Evolutionary conservation across 1,140 invertebrate species (phyloP), one percentile per base, ranked within the genome.

Genomic region (Bombus superbus): DNA sequence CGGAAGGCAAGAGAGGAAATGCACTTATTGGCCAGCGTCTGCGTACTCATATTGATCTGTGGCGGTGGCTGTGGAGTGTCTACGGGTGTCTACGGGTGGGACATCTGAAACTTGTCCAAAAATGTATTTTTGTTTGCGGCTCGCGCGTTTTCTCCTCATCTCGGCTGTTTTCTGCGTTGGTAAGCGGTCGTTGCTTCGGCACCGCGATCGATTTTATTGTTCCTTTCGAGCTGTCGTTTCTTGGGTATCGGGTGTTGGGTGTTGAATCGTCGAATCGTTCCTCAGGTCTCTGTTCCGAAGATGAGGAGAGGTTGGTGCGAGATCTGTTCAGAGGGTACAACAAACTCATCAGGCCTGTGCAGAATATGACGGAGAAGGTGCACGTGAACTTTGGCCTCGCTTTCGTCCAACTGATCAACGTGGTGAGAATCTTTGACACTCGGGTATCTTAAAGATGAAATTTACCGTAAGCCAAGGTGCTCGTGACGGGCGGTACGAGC

Each of bases 321-420:
- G 98, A 99, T 96, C 96, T 99, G 77, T 99, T 99, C 96, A 97
- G 98, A 92, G 99, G 99, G 87, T 99, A 99, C 97, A 99, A 99
- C 96, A 99, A 99, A 94, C 97, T 99, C 72, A 99, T 99, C 94
- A 97, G 99, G 92, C 99, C 99, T 59, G 99, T 99, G 83, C 97
- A 98, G 95, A 99, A 99, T 95, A 99, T 99, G 97, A 99, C 98
- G 90, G 98, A 99, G 95, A 99, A 98, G 94, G 98, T 99, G 83
- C 97, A 98, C 95, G 98, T 99, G 86, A 96, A 97, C 93, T 99
- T 99, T 95, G 98, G 98, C 86, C 96, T 99, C 77, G 99, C 99
- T 86, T 98, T 99, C 94, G 99, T 99, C 90, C 99, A 99, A 96
- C 97, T 99, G 86, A 99, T 99, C 95, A 99, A 99, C 95, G 98